phyloP scores from a whole-genome alignment of 2,888 invertebrate species.

The Eupithecia exiguata region DNA sequence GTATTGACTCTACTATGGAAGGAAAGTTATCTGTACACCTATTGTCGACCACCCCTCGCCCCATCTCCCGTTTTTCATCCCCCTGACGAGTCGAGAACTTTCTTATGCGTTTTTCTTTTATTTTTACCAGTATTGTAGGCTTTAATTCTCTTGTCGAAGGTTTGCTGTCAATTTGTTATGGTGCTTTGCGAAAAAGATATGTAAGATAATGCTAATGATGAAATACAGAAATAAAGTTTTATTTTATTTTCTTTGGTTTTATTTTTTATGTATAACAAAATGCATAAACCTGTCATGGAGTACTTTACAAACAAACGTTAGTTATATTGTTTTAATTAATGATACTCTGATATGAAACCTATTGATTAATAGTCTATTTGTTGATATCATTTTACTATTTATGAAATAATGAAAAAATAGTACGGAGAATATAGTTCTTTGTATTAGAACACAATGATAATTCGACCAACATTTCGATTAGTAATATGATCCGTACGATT shows the following conservation, averaged over 20 bases:
- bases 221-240: too few species aligned
- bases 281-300: not conserved
- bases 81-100: conserved; percentile 66
- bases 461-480: conserved; percentile 47
- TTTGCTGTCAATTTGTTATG: conserved; percentile 40
- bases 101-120: conserved; percentile 83
- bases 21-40: conserved; percentile 84
- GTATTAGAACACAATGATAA: not conserved
- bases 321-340: not conserved
- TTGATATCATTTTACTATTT: not conserved
- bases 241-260: not conserved
- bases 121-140: conserved; percentile 60
- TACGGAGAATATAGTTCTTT: not conserved
- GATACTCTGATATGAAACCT: not conserved
- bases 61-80: conserved; percentile 59
- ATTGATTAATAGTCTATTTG: not conserved
- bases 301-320: not conserved
- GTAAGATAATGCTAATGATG: conserved; percentile 1
- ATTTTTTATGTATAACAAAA: too few species aligned
- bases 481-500: conserved; percentile 66
- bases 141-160: conserved; percentile 47
- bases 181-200: conserved; percentile 12
- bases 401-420: not conserved
- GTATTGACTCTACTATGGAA: conserved; percentile 83
- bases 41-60: conserved; percentile 75